Conservation (phyloP, 2,797 vertebrate genomes). For the Sardinella longiceps region DNA sequence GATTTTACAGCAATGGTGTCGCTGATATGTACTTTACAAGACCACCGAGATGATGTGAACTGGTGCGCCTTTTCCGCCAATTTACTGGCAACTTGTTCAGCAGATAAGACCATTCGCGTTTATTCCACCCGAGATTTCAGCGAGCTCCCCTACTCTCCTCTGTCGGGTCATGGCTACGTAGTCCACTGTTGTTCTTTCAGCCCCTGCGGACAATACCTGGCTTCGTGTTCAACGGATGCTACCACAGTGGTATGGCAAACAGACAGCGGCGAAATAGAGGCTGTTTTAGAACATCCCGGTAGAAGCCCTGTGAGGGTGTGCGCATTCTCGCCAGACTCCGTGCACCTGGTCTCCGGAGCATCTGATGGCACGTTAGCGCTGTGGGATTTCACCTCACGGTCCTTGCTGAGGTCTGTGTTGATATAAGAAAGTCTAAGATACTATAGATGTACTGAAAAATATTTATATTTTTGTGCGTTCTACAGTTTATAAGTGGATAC, state of each 20-base stretch:
- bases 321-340: conserved; percentile 78
- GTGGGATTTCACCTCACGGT: conserved; percentile 82
- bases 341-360: conserved; percentile 78
- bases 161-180: conserved; percentile 85
- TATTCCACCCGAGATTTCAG: conserved; percentile 79
- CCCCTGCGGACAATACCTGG: conserved; percentile 81
- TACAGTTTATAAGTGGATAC: too few relatives aligned
- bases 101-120: conserved; percentile 89
- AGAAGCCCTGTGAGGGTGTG: conserved; percentile 87
- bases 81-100: conserved; percentile 88
- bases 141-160: conserved; percentile 85
- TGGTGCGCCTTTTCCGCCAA: conserved; percentile 84
- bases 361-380: conserved; percentile 87
- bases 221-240: conserved; percentile 93
- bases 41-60: conserved; percentile 90
- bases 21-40: conserved; percentile 82
- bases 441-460: too few relatives aligned
- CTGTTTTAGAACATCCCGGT: conserved; percentile 82
- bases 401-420: conserved; percentile 52
- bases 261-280: conserved; percentile 74
- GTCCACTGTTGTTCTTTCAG: conserved; percentile 97
- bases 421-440: not conserved
- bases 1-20: conserved; percentile 75
- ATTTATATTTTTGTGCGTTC: not conserved
- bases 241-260: conserved; percentile 82